These are phyloP conservation scores for Pterophyllum scalare DNA, from an alignment of 2,113 vertebrate species.

Conservation along the genomic window DNA sequence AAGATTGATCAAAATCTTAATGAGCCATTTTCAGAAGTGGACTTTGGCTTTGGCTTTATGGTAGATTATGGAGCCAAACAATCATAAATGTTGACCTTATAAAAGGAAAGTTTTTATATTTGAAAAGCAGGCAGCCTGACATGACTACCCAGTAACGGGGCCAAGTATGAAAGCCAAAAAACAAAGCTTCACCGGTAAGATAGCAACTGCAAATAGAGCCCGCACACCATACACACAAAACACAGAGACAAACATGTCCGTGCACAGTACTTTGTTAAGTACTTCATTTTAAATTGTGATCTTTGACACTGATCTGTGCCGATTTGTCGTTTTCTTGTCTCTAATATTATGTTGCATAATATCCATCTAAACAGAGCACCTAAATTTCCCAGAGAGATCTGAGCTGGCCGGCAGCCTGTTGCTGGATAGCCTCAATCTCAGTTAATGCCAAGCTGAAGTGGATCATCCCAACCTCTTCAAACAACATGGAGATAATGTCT, in stretches of 20 bases:
- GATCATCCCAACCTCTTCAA: conserved; percentile 15
- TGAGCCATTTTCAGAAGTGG: conserved; percentile 94
- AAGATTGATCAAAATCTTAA: conserved; percentile 98
- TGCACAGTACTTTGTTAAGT: neutral
- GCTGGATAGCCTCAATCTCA: neutral
- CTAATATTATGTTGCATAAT: conserved; percentile 6
- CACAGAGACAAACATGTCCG: neutral
- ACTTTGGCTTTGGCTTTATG: conserved; percentile 76
- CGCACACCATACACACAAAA: neutral
- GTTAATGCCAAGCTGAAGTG: conserved; percentile 16
- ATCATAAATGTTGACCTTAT: conserved; percentile 78
- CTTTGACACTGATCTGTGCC: conserved; percentile 3
- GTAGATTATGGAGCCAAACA: conserved; percentile 82
- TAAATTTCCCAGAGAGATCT: conserved; percentile 10
- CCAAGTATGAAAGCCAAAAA: conserved; percentile 19
- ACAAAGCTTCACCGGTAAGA: neutral
- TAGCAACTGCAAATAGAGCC: neutral
- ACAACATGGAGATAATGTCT: neutral
- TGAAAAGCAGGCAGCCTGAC: conserved; percentile 51
- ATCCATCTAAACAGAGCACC: conserved; percentile 13
- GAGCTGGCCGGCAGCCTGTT: conserved; percentile 18
- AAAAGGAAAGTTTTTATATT: conserved; percentile 69
- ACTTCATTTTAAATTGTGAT: conserved; percentile 10
- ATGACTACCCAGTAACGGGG: conserved; percentile 34
- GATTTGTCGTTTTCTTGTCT: conserved; percentile 15